Percentiles rank a stretch among this genome's conserved stretches.
Evolutionary conservation across 2,888 invertebrate genomes (phyloP).

Genomic region (Scaeva pyrastri): DNA sequence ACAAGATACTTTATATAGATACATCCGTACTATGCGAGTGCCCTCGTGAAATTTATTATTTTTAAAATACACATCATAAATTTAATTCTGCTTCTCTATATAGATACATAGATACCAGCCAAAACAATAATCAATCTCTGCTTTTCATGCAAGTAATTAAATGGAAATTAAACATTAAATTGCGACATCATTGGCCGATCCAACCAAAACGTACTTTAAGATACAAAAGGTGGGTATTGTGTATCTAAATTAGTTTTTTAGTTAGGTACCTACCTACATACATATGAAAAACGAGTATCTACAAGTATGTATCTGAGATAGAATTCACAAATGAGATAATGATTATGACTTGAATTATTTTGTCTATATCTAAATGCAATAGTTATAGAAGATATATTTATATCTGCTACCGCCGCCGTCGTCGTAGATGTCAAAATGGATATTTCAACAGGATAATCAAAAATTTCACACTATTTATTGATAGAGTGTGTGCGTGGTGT

Average conservation of each 20-base stretch:
- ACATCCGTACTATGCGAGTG: not conserved
- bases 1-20: not conserved
- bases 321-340: conserved; percentile 39
- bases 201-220: not conserved
- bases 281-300: conserved; percentile 38
- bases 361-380: conserved; percentile 44
- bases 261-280: not conserved
- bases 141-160: conserved; percentile 78
- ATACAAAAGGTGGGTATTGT: conserved; percentile 29
- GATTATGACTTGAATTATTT: conserved; percentile 61
- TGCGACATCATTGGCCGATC: conserved; percentile 75
- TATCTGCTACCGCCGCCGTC: not conserved
- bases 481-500: conserved; percentile 50
- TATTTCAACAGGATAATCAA: conserved; percentile 75
- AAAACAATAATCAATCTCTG: conserved; percentile 74
- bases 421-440: conserved; percentile 48
- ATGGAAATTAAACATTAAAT: conserved; percentile 79
- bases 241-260: conserved; percentile 42
- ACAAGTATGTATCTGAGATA: conserved; percentile 67
- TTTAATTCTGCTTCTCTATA: conserved; percentile 46
- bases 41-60: conserved; percentile 70
- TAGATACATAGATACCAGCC: conserved; percentile 40
- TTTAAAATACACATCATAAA: conserved; percentile 75
- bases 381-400: conserved; percentile 7
- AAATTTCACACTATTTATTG: conserved; percentile 62